Evolutionary conservation across 2,113 vertebrate species (phyloP), one percentile per base, ranked within the genome.

Genomic region (Hypocryptadius cinnamomeus): DNA sequence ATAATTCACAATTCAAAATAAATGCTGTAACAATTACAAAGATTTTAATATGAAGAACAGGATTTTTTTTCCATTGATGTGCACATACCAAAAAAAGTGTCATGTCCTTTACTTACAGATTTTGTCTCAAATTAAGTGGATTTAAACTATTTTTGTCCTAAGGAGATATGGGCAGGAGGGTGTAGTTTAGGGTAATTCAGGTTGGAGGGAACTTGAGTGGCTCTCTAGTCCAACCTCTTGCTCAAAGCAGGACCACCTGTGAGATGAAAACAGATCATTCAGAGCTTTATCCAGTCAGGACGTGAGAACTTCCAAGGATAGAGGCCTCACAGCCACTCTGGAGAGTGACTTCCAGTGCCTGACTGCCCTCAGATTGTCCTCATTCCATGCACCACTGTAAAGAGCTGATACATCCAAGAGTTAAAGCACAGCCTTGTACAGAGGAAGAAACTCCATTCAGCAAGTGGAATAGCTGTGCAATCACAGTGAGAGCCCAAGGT

Each of bases 311-410:
- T 66, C 10, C 31, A 47, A 48, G 28, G 17, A 35, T 0, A 2
- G 21, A 57, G 40, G 37, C 9, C 1, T 5, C 33, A 54, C 9
- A 79, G 3, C 2, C 16, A n/a, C 50, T 60, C 35, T 74, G 30
- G 15, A 31, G 10, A 30, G 15, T 42, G 8, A 63, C 21, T 44
- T 57, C 12, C 1, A 2, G 25, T 13, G 21, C 4, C 37, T 63
- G n/a, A 44, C 4, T 72, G 7, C 19, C 16, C 12, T 77, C 12
- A 39, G 1, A 2, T 9, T 44, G 18, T 24, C 3, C 21, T 69
- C 3, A 53, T 64, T 16, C 8, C 15, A 24, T 13, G 8, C 0
- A 24, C 2, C 13, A 8, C 20, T 15, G 2, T 1, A 1, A 73
- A 80, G 5, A 51, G 1, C 11, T 51, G 39, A 11, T 42, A 27